Conservation (phyloP, 2,888 invertebrate species). For the Rambutsinella grinnellia region DNA sequence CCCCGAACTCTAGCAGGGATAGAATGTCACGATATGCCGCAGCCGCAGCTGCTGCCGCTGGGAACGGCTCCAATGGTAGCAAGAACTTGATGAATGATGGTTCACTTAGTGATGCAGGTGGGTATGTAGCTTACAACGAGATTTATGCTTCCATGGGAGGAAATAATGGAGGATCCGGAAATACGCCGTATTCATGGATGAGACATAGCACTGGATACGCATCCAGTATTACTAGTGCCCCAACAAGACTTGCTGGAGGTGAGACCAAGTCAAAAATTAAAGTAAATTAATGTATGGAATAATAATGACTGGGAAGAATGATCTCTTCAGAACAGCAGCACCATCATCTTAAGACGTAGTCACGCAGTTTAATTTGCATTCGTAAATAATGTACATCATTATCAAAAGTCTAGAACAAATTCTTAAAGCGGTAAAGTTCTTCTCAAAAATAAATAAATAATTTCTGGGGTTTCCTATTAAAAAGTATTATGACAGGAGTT, state of each 20-base stretch:
- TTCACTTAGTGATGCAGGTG: conserved; percentile 84
- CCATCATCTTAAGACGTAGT: no score
- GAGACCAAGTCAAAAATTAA: no score
- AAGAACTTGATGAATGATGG: conserved; percentile 72
- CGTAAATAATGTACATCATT: conserved; percentile 14
- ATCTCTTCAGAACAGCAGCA: no score
- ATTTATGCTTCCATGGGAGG: conserved; percentile 60
- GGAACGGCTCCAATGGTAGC: background rate
- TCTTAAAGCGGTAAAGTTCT: no score
- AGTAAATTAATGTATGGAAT: no score
- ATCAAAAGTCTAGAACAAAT: background rate
- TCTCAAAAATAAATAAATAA: no score
- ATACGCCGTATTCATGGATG: conserved; percentile 83
- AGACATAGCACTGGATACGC: conserved; percentile 80
- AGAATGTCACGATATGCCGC: conserved; percentile 62
- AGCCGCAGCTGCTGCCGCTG: conserved; percentile 19
- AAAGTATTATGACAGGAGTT: no score
- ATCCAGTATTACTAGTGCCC: conserved; percentile 66
- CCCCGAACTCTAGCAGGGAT: conserved; percentile 64
- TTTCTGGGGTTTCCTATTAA: no score
- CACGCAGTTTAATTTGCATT: conserved; percentile 27
- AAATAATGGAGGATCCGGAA: conserved; percentile 66
- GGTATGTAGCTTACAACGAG: conserved; percentile 81
- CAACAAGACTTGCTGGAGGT: conserved; percentile 68
- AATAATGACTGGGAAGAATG: background rate